phyloP scores from a whole-genome alignment of 2,888 invertebrate genomes.

The Polymixis flavicincta region DNA sequence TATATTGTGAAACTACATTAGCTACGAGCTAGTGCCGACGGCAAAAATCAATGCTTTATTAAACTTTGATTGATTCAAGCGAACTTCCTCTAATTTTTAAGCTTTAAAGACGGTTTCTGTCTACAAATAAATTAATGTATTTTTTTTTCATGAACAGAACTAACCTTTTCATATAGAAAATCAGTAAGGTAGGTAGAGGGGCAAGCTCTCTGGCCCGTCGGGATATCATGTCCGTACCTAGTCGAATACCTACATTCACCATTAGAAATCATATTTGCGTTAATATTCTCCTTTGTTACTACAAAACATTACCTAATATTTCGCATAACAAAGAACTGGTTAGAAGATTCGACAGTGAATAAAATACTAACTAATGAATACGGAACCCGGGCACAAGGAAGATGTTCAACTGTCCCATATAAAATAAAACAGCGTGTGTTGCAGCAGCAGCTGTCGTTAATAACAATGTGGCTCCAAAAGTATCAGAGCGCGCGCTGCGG shows the following conservation, averaged over 20 bases:
- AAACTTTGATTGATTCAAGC: conserved; percentile 17
- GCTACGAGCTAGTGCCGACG: background rate
- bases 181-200: background rate
- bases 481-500: conserved; percentile 74
- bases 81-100: background rate
- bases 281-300: background rate
- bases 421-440: conserved; percentile 74
- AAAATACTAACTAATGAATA: conserved; percentile 12
- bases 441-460: conserved; percentile 87
- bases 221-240: background rate
- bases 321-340: background rate
- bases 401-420: conserved; percentile 65
- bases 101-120: background rate
- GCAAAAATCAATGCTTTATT: conserved; percentile 4
- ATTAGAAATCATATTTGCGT: background rate
- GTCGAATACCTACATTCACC: background rate
- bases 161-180: background rate
- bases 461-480: conserved; percentile 82
- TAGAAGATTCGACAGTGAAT: background rate
- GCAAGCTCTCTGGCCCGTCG: background rate
- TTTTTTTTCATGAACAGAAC: background rate
- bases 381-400: conserved; percentile 53
- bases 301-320: background rate
- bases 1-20: conserved; percentile 1
- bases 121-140: background rate